Percentiles rank a stretch among this genome's conserved stretches.
Conservation (phyloP, 2,797 vertebrate genomes). For the Sebastolobus alascanus region DNA sequence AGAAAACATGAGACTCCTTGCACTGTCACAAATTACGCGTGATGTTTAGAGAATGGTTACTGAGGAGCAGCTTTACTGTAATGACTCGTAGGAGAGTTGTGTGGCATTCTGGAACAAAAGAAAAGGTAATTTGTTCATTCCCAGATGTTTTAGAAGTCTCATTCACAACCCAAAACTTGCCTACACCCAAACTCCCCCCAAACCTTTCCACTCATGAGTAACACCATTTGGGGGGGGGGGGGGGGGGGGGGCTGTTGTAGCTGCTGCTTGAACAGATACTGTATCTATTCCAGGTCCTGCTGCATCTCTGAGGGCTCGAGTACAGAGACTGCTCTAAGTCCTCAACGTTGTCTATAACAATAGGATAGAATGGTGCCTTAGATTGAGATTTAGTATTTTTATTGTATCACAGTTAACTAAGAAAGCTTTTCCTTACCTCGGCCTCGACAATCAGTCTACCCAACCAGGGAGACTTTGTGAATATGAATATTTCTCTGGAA, state of each 20-base stretch:
- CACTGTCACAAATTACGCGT: constrained; percentile 55
- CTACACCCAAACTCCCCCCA: constrained; percentile 8
- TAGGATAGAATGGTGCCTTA: constrained; percentile 92
- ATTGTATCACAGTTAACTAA: constrained; percentile 85
- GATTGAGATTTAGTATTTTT: constrained; percentile 83
- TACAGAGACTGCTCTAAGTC: constrained; percentile 56
- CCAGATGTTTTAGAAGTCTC: constrained; percentile 22
- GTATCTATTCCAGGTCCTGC: constrained; percentile 59
- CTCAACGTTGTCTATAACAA: constrained; percentile 69
- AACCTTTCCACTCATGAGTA: constrained; percentile 25
- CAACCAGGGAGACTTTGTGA: constrained; percentile 79
- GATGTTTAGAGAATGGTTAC: constrained; percentile 39
- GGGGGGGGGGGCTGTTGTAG: constrained; percentile 61
- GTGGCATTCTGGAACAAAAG: constrained; percentile 34
- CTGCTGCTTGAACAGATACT: constrained; percentile 72
- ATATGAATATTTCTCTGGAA: constrained; percentile 75
- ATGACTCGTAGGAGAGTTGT: constrained; percentile 17
- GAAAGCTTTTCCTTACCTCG: constrained; percentile 81
- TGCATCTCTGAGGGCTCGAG: constrained; percentile 60
- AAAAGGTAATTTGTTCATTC: background rate
- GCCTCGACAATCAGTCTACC: constrained; percentile 93
- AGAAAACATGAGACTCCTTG: constrained; percentile 52
- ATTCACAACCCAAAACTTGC: constrained; percentile 21
- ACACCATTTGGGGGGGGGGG: constrained; percentile 23
- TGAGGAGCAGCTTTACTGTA: constrained; percentile 58